Base-by-base conservation (phyloP, 2,888 invertebrate species). In the Thecocarcelia acutangulata region DNA sequence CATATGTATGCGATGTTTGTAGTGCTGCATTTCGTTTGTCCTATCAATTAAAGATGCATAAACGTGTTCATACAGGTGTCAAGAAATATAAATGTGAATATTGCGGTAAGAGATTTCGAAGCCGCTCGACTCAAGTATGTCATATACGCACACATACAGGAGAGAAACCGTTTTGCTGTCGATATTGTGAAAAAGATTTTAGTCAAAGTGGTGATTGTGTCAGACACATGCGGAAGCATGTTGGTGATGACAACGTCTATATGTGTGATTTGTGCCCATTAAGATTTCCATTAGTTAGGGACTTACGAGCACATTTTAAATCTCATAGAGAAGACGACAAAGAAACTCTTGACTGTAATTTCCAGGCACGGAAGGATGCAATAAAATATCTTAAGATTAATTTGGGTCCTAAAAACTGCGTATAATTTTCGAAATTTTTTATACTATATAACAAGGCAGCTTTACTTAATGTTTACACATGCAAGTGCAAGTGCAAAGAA, bases 121-220 rank as follows among this genome's bases (percentile, higher is more conserved):
- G 44, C 1, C 52, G 24, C 1, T 70, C 69, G 40, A 66, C 64
- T n/a, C 70, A 48, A 56, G 74, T 58, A 3, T 69, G 80, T 2
- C 80, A 80, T 40, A 69, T 80, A 54, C 79, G 74, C 19, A 80
- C 79, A 0, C 79, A 80, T 21, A 80, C 79, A 6, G 79, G 80
- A 9, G 80, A 80, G 48, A 80, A 80, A 11, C 80, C 80, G 0
- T 80, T 74, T 66, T 17, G 40, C 15, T 80, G 79, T n/a, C 61
- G 63, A 56, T 80, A 74, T 24, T 80, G 79, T 12, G 69, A 58
- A 28, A 54, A 63, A 63, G 73, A 68, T 15, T 79, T 73, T 73
- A 66, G 73, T 5, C 79, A 80, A 58, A 80, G 79, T 50, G 66
- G 66, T 48, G 79, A 80, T 42, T 69, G 68, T 19, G 63, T 74